These are phyloP conservation scores for Enteromius fasciolatus DNA, from an alignment of 2,797 vertebrate species.

Conservation along the genomic window DNA sequence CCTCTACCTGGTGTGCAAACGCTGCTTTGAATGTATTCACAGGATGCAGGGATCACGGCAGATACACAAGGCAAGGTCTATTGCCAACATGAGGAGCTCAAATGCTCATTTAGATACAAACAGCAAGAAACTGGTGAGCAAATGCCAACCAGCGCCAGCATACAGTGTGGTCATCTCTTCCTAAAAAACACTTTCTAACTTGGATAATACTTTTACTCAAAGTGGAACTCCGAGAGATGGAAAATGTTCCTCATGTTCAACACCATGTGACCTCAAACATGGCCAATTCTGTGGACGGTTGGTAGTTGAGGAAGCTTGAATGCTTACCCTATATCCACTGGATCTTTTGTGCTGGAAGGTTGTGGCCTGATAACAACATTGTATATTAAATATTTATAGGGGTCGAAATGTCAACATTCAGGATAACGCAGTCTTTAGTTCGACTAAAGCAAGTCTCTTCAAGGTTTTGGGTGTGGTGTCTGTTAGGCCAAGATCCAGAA, in stretches of 20 bases:
- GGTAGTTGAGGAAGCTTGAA: neutral
- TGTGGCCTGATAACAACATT: neutral
- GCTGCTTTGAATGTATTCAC: constrained; percentile 71
- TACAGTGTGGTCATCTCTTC: constrained; percentile 60
- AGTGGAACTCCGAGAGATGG: neutral
- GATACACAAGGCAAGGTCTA: constrained; percentile 44
- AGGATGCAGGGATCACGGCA: constrained; percentile 45
- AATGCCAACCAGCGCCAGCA: constrained; percentile 63
- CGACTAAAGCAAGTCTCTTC: neutral
- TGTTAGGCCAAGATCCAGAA: neutral
- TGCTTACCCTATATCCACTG: constrained; percentile 14
- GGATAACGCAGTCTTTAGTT: neutral
- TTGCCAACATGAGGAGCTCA: constrained; percentile 63
- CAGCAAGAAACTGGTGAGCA: constrained; percentile 26
- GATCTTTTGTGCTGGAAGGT: constrained; percentile 28
- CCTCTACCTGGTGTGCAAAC: constrained; percentile 84
- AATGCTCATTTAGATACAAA: constrained; percentile 62
- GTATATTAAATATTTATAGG: neutral
- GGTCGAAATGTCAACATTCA: neutral
- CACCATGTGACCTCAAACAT: neutral
- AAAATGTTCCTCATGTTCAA: constrained; percentile 8
- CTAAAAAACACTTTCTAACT: neutral
- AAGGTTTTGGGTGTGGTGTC: constrained; percentile 26
- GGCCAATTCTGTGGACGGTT: neutral
- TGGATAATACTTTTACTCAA: neutral